Evolutionary conservation across 2,888 invertebrate genomes (phyloP), one percentile per base, ranked within the genome.

Genomic region (Parapristionchus giblindavisi): DNA sequence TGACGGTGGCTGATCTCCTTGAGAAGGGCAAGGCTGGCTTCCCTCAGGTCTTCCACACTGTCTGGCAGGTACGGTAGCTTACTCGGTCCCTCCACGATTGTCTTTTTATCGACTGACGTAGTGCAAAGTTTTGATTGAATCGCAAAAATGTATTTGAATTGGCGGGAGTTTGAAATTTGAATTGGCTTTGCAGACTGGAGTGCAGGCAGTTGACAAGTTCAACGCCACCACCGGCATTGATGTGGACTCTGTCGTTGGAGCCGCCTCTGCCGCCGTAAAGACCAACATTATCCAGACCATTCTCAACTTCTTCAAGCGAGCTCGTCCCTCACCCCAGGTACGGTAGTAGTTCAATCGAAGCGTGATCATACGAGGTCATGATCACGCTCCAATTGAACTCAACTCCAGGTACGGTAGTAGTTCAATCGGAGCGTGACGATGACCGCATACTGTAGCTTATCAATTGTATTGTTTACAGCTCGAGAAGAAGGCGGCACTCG

Each of bases 11-110:
- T n/a, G 86, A 86, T 76, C 77, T 85, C 51, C 76, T 81, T 71
- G 85, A 86, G 76, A 86, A 85, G 80, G 86, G 86, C 74, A 86
- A 86, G 76, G 79, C 80, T 75, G 86, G 84, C 43, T 86, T 83
- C 77, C 77, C 79, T 14, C 82, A 84, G 29, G 85, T 86, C 61
- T 85, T 86, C 82, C 78, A 83, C 56, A 83, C 86, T 11, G 77
- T 86, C 73, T 84, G 85, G 84, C 78, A 81, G 48, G 77, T 71
- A n/a, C n/a, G n/a, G n/a, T n/a, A n/a, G n/a, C n/a, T n/a, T n/a
- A 71, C 56, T 51, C 17, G 21, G 0, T 71, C 56, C 29, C 70
- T 38, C 17, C 21, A 38, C 29, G 70, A 71, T 34, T 68, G 34
- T 52, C 11, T 38, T n/a, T 21, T 34, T 54, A n/a, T 54, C 6